Base-by-base conservation (phyloP, 1,140 invertebrate genomes). In the Aradophagus sp. region DNA sequence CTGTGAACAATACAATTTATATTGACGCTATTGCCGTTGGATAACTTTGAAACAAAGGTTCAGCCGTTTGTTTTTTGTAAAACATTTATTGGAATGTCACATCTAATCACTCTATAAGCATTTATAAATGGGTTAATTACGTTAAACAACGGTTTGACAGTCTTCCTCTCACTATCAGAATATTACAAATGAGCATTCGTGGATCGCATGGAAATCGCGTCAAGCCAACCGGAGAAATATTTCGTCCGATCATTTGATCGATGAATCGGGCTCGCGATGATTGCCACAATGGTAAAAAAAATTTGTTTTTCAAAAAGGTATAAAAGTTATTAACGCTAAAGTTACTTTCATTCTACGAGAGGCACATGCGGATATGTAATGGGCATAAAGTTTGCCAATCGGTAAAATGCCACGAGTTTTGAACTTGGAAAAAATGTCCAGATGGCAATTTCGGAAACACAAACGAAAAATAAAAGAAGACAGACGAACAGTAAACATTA, bases 291-390 rank as follows among this genome's bases (percentile, higher is more conserved):
- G 35, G 41, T 23, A 27, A n/a, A 32, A 42, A 34, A 56, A 59
- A 44, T 61, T 59, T 39, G n/a, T n/a, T n/a, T n/a, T n/a, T n/a
- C n/a, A n/a, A n/a, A n/a, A 15, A 11, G 38, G 31, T 20, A 63
- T 39, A 36, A 44, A 17, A 39, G 4, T 0, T 35, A 29, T 27
- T 69, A 55, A 52, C 2, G 7, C 50, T 67, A 63, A 52, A 26
- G 20, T 36, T 59, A 27, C 11, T 52, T 63, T 73, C 70, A 65
- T 44, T 59, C 59, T 75, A 74, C 52, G 50, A 74, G 77, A 82
- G 79, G 81, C 79, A 82, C 79, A 77, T 79, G 53, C 73, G 56
- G 76, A 80, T 45, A 75, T 62, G 65, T 61, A 70, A 59, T 67
- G 44, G 20, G 8, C 20, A 23, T n/a, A n/a, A n/a, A n/a, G n/a